Evolutionary conservation across 1,140 invertebrate species (phyloP).

Genomic region (Euglossa dilemma): DNA sequence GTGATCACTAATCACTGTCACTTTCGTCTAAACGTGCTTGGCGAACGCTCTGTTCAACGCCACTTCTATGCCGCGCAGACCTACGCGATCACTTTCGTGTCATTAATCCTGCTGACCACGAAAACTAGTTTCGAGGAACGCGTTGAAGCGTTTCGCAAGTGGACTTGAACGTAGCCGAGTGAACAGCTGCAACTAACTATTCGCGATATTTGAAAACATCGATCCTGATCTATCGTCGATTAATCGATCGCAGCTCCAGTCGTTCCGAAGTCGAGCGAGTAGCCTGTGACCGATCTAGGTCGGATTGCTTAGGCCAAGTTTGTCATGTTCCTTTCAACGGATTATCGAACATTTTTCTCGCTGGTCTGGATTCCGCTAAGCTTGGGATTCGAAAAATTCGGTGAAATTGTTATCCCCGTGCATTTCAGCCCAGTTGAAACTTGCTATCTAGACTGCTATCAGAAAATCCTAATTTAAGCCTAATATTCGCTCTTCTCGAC

Average conservation of each 20-base stretch:
- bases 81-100: constrained; percentile 34
- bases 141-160: constrained; percentile 35
- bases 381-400: no score
- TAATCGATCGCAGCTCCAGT: not conserved
- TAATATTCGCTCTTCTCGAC: no score
- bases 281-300: no score
- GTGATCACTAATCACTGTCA: constrained; percentile 57
- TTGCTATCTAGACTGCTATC: no score
- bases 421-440: no score
- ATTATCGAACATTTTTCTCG: no score
- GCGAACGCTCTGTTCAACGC: not conserved
- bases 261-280: no score
- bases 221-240: not conserved
- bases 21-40: constrained; percentile 36
- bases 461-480: no score
- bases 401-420: no score
- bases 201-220: constrained; percentile 14
- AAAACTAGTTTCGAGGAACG: constrained; percentile 49
- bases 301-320: no score
- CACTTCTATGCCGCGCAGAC: not conserved
- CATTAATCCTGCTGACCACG: constrained; percentile 45
- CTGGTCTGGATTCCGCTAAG: no score
- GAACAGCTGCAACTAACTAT: not conserved
- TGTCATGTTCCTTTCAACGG: no score
- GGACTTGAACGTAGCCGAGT: not conserved